Conservation (phyloP, 2,797 vertebrate species). For the Columba guinea region DNA sequence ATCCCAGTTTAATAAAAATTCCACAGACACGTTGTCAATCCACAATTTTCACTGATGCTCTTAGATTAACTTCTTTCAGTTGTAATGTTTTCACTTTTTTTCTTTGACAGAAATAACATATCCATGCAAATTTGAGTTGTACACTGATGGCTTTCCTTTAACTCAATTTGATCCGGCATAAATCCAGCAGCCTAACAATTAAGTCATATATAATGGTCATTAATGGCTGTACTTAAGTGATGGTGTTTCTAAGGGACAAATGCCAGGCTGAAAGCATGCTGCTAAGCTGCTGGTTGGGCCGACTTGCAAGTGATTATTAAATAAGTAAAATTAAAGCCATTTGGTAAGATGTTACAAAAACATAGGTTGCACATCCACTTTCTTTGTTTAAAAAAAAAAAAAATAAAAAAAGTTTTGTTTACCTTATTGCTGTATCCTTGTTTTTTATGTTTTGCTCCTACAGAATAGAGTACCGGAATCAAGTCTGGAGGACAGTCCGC, state of each 20-base stretch:
- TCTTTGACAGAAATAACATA: neutral
- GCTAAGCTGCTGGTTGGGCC: neutral
- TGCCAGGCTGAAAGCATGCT: neutral
- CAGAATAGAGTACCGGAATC: constrained; percentile 96
- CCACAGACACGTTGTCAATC: neutral
- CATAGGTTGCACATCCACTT: neutral
- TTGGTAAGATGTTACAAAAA: neutral
- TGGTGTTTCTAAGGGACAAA: neutral
- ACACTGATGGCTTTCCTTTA: neutral
- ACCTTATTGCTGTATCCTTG: constrained; percentile 98
- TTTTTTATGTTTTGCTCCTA: constrained; percentile 98
- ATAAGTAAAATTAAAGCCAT: neutral
- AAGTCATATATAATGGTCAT: neutral
- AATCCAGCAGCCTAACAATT: neutral
- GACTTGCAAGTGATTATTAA: neutral
- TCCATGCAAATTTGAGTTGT: neutral
- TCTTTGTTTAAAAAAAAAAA: neutral
- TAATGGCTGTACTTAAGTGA: neutral
- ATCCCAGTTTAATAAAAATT: neutral
- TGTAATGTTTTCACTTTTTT: neutral
- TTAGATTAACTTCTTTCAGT: neutral
- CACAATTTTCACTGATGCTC: neutral
- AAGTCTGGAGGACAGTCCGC: constrained; percentile 96
- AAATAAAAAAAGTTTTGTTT: constrained; percentile 14
- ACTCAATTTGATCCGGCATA: neutral